These are phyloP conservation scores for Sericinus montela DNA, from an alignment of 2,888 invertebrate species.

Conservation along the genomic window DNA sequence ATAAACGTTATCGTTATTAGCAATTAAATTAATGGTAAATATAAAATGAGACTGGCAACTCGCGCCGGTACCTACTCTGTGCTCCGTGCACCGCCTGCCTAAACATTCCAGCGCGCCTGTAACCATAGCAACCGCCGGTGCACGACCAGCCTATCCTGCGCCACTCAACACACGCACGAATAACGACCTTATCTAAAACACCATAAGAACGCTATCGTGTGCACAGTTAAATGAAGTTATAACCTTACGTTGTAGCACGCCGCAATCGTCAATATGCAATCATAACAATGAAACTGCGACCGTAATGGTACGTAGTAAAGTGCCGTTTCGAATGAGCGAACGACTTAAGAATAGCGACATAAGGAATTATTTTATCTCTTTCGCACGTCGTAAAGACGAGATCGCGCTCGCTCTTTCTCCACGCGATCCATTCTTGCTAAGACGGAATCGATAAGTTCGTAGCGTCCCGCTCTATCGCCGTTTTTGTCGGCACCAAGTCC, in stretches of 20 bases:
- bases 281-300: slow-evolving; percentile 73
- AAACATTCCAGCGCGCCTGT: slow-evolving; percentile 69
- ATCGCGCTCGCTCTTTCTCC: slow-evolving; percentile 59
- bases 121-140: slow-evolving; percentile 77
- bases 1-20: slow-evolving; percentile 28
- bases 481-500: slow-evolving; percentile 59
- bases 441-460: slow-evolving; percentile 67
- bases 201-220: slow-evolving; percentile 51
- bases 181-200: slow-evolving; percentile 57
- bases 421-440: slow-evolving; percentile 59
- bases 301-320: slow-evolving; percentile 67
- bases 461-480: slow-evolving; percentile 69
- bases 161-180: slow-evolving; percentile 47
- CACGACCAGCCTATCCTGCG: slow-evolving; percentile 45
- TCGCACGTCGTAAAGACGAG: slow-evolving; percentile 71
- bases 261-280: slow-evolving; percentile 65
- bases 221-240: slow-evolving; percentile 67
- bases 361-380: slow-evolving; percentile 77
- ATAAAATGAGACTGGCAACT: slow-evolving; percentile 57
- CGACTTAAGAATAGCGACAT: slow-evolving; percentile 75
- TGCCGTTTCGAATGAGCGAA: slow-evolving; percentile 65
- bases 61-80: slow-evolving; percentile 35
- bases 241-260: slow-evolving; percentile 67
- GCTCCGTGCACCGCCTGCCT: slow-evolving; percentile 33
- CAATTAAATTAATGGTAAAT: slow-evolving; percentile 58